Conservation (phyloP, 2,797 vertebrate genomes). For the Siniperca undulata region DNA sequence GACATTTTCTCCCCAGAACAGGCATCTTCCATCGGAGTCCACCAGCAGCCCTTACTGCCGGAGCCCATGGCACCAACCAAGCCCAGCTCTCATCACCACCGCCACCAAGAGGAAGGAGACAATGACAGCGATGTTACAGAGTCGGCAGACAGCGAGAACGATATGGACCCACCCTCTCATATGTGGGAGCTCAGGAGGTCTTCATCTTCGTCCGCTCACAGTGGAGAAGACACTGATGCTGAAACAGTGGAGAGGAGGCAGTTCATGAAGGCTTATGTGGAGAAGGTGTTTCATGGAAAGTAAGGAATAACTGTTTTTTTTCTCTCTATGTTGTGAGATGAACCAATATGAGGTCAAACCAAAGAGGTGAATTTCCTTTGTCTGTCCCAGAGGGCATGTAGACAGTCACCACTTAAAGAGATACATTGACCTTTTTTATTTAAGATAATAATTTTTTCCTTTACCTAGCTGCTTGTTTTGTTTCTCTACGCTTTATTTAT, state of each 20-base stretch:
- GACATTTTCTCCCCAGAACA: constrained; percentile 78
- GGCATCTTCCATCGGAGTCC: constrained; percentile 16
- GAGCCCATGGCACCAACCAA: constrained; percentile 69
- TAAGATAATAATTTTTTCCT: neutral
- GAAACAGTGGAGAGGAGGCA: constrained; percentile 83
- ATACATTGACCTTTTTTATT: too few species aligned
- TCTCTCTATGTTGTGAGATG: neutral
- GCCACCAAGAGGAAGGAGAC: constrained; percentile 59
- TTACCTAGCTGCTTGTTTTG: neutral
- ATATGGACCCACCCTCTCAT: constrained; percentile 85
- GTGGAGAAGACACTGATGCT: constrained; percentile 85
- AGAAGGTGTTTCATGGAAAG: constrained; percentile 93
- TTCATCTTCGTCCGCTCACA: constrained; percentile 93
- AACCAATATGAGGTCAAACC: neutral
- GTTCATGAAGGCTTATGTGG: constrained; percentile 93
- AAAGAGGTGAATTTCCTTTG: neutral
- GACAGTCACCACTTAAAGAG: neutral
- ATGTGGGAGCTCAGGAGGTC: constrained; percentile 85
- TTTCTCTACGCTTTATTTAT: too few species aligned
- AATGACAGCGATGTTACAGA: constrained; percentile 93
- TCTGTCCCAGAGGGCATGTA: too few species aligned
- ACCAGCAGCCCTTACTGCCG: constrained; percentile 73
- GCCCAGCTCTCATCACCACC: constrained; percentile 31
- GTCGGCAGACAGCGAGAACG: constrained; percentile 95
- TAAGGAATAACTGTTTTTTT: constrained; percentile 70